Conservation (phyloP, 2,888 invertebrate genomes). For the Spialia ferax region DNA sequence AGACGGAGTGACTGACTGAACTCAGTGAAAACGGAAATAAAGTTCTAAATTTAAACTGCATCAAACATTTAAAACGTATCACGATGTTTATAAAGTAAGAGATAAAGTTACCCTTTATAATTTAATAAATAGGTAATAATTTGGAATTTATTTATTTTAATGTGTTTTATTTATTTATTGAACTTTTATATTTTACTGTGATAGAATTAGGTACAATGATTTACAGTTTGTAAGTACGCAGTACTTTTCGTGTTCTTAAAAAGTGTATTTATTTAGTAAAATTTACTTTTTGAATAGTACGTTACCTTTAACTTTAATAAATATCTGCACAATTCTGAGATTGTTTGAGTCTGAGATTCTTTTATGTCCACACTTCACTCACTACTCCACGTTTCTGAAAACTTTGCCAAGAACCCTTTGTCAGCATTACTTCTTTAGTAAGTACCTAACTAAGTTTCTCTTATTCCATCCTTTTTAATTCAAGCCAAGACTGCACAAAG, state of each 20-base stretch:
- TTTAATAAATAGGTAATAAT: too few species aligned
- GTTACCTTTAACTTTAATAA: too few species aligned
- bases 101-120: neutral
- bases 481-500: slow-evolving; percentile 17
- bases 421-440: neutral
- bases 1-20: neutral
- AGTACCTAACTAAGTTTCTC: neutral
- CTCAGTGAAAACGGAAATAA: neutral
- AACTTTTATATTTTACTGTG: too few species aligned
- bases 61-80: neutral
- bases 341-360: neutral
- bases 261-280: too few species aligned
- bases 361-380: neutral
- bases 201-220: too few species aligned
- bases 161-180: too few species aligned
- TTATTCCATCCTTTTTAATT: slow-evolving; percentile 2
- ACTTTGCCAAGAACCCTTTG: neutral
- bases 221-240: too few species aligned
- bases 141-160: too few species aligned
- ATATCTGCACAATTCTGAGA: too few species aligned
- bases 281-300: too few species aligned
- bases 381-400: neutral
- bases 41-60: slow-evolving; percentile 1
- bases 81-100: neutral
- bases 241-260: too few species aligned